Conservation (phyloP, 1,140 invertebrate genomes). For the Drosophila setifemur region DNA sequence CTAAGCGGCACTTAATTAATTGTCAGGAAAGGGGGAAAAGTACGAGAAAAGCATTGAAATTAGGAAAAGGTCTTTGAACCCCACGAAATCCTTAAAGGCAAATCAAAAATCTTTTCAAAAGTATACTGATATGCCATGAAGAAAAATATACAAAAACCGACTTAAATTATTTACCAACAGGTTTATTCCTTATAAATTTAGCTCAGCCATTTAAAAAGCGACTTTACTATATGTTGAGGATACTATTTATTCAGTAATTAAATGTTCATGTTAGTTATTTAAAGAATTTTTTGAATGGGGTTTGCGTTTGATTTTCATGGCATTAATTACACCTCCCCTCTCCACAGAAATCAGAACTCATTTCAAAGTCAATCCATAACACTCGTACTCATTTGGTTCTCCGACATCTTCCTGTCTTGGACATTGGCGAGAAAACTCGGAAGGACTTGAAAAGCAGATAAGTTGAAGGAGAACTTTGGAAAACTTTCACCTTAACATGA, state of each 20-base stretch:
- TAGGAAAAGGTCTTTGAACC: neutral
- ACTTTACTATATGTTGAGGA: too few relatives aligned
- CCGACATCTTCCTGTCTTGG: neutral
- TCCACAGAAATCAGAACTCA: constrained; percentile 21
- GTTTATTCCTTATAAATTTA: too few relatives aligned
- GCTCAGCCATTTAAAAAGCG: neutral
- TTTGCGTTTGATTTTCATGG: too few relatives aligned
- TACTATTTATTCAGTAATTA: too few relatives aligned
- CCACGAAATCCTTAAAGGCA: neutral
- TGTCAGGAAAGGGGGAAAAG: constrained; percentile 24
- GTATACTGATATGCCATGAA: too few relatives aligned
- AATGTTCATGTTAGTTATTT: too few relatives aligned
- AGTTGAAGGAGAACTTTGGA: constrained; percentile 39
- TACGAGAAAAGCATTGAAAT: too few relatives aligned
- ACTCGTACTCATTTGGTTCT: constrained; percentile 49
- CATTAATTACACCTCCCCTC: constrained; percentile 14
- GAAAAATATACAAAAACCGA: too few relatives aligned
- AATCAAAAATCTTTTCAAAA: too few relatives aligned
- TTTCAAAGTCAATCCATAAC: constrained; percentile 31
- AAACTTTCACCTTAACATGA: constrained; percentile 48
- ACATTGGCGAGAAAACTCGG: constrained; percentile 9
- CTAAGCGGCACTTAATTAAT: constrained; percentile 67
- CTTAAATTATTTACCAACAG: too few relatives aligned
- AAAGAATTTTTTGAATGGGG: too few relatives aligned
- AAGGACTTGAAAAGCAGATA: constrained; percentile 64